Evolutionary conservation across 2,888 invertebrate species (phyloP), one percentile per base, ranked within the genome.

Genomic region (Herminia tarsipennalis): DNA sequence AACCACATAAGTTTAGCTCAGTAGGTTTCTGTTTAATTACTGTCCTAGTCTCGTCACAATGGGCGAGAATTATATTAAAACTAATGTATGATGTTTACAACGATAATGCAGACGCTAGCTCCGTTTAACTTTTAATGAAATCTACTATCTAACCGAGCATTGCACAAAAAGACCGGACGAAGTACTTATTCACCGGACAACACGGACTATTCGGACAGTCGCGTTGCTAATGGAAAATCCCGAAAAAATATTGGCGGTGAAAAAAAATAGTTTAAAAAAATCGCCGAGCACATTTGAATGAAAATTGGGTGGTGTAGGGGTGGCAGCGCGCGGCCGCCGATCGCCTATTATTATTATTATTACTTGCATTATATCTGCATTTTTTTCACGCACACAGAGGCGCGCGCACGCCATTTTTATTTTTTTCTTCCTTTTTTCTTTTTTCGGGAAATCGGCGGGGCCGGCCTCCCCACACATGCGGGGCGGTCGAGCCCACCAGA

Each of bases 281-380:
- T 77, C 78, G 80, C 73, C 78, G 79, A 83, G 80, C 83, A 83
- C 88, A 88, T 90, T 89, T 90, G 89, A 90, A 89, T 89, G 86
- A 88, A 89, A 87, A 90, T 88, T 85, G 88, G 79, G 88, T 83
- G 88, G 89, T 58, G 85, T 83, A 66, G 73, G 83, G 86, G 63
- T 78, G 81, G 56, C 66, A 44, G 54, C 64, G 76, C 67, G 75
- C 76, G 75, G 71, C 77, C 72, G 78, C 80, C 88, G 88, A 88
- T 89, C 86, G 81, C 73, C 88, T 83, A 89, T 89, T 90, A 91
- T 91, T 90, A 89, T 89, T 91, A 88, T 91, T 90, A 90, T 90
- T 89, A 90, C 88, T 83, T 79, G 87, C 89, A 90, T 89, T 89
- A 90, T 90, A 89, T 88, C 88, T 86, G 88, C 86, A 87, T 88